Percentiles rank a stretch among this genome's conserved stretches.
phyloP scores from a whole-genome alignment of 2,113 vertebrate genomes.

The Peromyscus maniculatus region DNA sequence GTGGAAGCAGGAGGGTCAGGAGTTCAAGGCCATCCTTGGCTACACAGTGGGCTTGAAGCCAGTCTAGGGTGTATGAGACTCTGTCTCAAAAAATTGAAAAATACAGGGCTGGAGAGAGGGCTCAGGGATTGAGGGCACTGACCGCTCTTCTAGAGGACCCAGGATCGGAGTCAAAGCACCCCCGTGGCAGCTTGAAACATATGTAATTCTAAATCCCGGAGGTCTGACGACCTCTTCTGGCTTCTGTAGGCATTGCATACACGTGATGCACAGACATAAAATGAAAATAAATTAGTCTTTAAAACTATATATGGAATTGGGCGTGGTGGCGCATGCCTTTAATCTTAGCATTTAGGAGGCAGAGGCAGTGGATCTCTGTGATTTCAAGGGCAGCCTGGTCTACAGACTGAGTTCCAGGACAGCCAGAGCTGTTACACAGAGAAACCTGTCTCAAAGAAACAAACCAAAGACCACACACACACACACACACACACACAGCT shows the following conservation, averaged over 20 bases:
- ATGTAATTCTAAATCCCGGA: background rate
- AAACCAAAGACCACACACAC: background rate
- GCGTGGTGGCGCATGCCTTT: background rate
- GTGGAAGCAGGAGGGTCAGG: background rate
- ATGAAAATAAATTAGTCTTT: background rate
- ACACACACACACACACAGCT: background rate
- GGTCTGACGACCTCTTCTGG: background rate
- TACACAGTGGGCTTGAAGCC: background rate
- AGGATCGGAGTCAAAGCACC: background rate
- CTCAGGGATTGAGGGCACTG: background rate
- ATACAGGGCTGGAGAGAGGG: too few species aligned
- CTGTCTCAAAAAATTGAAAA: background rate
- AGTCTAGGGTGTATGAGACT: background rate
- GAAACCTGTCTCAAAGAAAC: background rate
- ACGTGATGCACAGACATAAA: background rate
- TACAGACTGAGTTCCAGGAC: background rate
- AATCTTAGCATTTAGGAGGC: background rate
- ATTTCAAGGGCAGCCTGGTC: background rate
- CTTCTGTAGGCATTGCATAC: background rate
- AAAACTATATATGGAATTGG: background rate
- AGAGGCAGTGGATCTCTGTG: background rate
- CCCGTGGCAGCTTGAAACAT: background rate
- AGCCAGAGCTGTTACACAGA: background rate
- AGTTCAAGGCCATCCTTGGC: background rate
- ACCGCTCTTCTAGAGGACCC: background rate